A percentile compares a stretch with the other conserved stretches of the same genome.
Conservation (phyloP, 2,888 invertebrate genomes). For the Nephrotoma guestfalica region DNA sequence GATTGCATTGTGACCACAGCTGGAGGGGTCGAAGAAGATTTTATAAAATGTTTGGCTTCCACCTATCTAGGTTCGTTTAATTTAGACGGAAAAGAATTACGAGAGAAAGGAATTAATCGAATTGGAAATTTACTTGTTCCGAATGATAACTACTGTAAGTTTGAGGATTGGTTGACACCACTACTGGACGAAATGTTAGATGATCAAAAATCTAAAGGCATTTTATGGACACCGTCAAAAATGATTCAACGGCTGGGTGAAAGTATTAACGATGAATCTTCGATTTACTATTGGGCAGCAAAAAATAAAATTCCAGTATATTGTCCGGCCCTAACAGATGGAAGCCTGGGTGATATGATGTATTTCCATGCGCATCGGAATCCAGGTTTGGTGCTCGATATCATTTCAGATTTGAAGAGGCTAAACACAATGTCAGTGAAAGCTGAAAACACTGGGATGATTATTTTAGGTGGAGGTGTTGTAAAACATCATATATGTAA, state of each 20-base stretch:
- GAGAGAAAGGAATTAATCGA: conserved; percentile 72
- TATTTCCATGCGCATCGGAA: conserved; percentile 92
- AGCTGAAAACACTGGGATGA: conserved; percentile 86
- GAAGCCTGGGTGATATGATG: conserved; percentile 97
- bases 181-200: conserved; percentile 76
- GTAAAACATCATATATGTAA: conserved; percentile 99
- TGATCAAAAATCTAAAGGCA: conserved; percentile 63
- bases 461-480: conserved; percentile 90
- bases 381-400: conserved; percentile 86
- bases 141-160: conserved; percentile 94
- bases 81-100: conserved; percentile 60
- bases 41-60: conserved; percentile 94
- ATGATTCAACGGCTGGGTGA: conserved; percentile 69
- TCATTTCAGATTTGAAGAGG: conserved; percentile 77
- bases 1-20: conserved; percentile 97
- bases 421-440: conserved; percentile 91
- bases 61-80: conserved; percentile 88
- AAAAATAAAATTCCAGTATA: conserved; percentile 95
- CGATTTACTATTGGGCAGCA: conserved; percentile 95
- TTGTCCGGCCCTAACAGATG: conserved; percentile 95
- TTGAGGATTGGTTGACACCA: conserved; percentile 94
- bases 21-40: conserved; percentile 96
- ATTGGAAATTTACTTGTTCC: conserved; percentile 89
- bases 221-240: conserved; percentile 85
- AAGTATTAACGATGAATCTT: conserved; percentile 77